A percentile compares a stretch with the other conserved stretches of the same genome.
phyloP scores from a whole-genome alignment of 2,888 invertebrate species.

The Baccha elongata region DNA sequence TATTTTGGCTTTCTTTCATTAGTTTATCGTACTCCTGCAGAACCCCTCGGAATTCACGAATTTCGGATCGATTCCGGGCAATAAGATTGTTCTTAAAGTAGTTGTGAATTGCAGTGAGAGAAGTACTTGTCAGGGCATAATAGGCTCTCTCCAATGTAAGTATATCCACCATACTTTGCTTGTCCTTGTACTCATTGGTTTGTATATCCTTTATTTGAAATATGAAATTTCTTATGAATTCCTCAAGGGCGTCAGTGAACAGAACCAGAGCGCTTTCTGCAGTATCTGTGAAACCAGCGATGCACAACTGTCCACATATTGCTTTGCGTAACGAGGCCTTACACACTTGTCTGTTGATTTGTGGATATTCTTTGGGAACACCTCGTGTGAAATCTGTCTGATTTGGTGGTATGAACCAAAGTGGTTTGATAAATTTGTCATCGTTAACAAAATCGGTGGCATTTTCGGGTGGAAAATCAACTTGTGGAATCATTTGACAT shows the following conservation, averaged over 20 bases:
- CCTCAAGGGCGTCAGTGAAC: slow-evolving; percentile 80
- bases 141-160: slow-evolving; percentile 79
- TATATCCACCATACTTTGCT: slow-evolving; percentile 75
- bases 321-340: slow-evolving; percentile 79
- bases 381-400: slow-evolving; percentile 79
- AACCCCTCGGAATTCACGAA: slow-evolving; percentile 80
- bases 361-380: slow-evolving; percentile 76
- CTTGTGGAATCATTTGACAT: slow-evolving; percentile 81
- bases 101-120: slow-evolving; percentile 80
- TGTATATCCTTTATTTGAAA: slow-evolving; percentile 76
- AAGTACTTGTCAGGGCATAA: slow-evolving; percentile 78
- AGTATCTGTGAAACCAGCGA: slow-evolving; percentile 81
- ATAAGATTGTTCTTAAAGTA: slow-evolving; percentile 81
- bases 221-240: slow-evolving; percentile 79
- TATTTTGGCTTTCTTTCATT: slow-evolving; percentile 81
- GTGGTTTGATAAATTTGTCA: slow-evolving; percentile 80
- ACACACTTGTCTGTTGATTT: slow-evolving; percentile 77
- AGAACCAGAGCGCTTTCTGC: slow-evolving; percentile 79
- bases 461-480: slow-evolving; percentile 81
- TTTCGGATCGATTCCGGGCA: slow-evolving; percentile 79
- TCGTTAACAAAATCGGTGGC: slow-evolving; percentile 79
- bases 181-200: slow-evolving; percentile 74
- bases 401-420: slow-evolving; percentile 81
- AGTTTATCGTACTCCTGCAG: slow-evolving; percentile 81
- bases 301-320: slow-evolving; percentile 80